Conservation (phyloP, 1,140 invertebrate genomes). For the Drosophila hydei region DNA sequence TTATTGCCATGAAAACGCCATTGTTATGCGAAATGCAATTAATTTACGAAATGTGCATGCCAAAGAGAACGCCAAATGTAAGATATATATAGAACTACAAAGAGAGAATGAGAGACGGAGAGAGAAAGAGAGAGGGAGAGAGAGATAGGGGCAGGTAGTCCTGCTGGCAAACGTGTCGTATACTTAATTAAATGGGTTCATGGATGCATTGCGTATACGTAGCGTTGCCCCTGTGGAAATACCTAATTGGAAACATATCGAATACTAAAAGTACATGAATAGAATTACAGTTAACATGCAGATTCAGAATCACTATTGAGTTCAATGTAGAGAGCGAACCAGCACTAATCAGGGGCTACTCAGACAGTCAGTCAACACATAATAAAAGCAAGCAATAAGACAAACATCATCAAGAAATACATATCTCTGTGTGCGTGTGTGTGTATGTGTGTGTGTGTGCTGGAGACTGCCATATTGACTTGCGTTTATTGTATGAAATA, state of each 20-base stretch:
- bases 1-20: constrained; percentile 50
- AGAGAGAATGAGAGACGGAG: constrained; percentile 18
- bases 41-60: constrained; percentile 69
- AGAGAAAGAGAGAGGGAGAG: constrained; percentile 2
- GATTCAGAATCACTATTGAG: constrained; percentile 42
- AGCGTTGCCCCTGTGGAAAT: constrained; percentile 9
- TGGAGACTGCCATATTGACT: constrained; percentile 44
- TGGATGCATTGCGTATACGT: constrained; percentile 46
- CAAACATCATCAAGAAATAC: constrained; percentile 42
- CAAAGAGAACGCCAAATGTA: constrained; percentile 40
- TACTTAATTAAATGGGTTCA: constrained; percentile 32
- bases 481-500: constrained; percentile 39
- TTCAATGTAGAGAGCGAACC: constrained; percentile 21
- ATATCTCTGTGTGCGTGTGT: constrained; percentile 1
- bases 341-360: constrained; percentile 17
- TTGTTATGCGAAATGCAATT: constrained; percentile 69
- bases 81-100: constrained; percentile 27
- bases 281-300: constrained; percentile 36
- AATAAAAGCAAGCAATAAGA: constrained; percentile 22
- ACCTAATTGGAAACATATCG: constrained; percentile 26
- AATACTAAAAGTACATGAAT: constrained; percentile 18
- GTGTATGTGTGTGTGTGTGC: constrained; percentile 32
- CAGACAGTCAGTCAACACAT: constrained; percentile 74
- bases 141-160: background rate
- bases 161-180: constrained; percentile 27